Evolutionary conservation across 1,140 invertebrate genomes (phyloP).

Genomic region (Orius insidiosus): DNA sequence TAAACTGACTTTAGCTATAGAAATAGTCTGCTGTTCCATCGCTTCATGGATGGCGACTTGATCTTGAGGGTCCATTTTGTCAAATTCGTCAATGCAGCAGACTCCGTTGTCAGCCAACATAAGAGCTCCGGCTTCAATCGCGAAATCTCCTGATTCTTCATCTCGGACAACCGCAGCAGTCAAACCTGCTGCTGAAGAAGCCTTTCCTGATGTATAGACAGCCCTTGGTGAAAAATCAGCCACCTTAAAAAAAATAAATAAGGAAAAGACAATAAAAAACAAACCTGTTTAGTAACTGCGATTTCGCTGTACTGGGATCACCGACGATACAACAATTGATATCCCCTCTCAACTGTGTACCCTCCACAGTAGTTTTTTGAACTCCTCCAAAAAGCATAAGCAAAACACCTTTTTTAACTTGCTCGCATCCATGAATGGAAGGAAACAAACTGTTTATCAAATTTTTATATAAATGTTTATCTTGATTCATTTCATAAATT

Average conservation of each 20-base stretch:
- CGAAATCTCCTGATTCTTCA: constrained; percentile 95
- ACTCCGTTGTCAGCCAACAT: constrained; percentile 99
- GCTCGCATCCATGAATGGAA: constrained; percentile 94
- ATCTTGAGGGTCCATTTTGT: constrained; percentile 96
- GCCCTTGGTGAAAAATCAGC: constrained; percentile 89
- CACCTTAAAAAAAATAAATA: constrained; percentile 27
- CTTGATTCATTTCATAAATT: constrained; percentile 92
- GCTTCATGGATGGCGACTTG: constrained; percentile 99
- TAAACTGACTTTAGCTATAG: constrained; percentile 73
- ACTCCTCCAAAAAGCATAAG: constrained; percentile 98
- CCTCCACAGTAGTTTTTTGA: constrained; percentile 83
- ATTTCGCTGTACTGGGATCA: constrained; percentile 97
- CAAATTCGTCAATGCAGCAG: constrained; percentile 99
- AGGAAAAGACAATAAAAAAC: too few species aligned
- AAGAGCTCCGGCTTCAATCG: constrained; percentile 96
- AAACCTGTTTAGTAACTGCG: constrained; percentile 89
- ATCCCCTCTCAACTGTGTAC: constrained; percentile 78
- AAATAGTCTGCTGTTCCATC: constrained; percentile 99
- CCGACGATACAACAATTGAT: constrained; percentile 97
- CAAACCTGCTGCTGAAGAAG: constrained; percentile 90
- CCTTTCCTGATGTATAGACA: constrained; percentile 97
- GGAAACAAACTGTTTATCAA: constrained; percentile 88
- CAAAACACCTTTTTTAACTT: constrained; percentile 85
- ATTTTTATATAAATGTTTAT: constrained; percentile 84
- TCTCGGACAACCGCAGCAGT: constrained; percentile 95